Conservation (phyloP, 2,797 vertebrate species). For the Xenops minutus region DNA sequence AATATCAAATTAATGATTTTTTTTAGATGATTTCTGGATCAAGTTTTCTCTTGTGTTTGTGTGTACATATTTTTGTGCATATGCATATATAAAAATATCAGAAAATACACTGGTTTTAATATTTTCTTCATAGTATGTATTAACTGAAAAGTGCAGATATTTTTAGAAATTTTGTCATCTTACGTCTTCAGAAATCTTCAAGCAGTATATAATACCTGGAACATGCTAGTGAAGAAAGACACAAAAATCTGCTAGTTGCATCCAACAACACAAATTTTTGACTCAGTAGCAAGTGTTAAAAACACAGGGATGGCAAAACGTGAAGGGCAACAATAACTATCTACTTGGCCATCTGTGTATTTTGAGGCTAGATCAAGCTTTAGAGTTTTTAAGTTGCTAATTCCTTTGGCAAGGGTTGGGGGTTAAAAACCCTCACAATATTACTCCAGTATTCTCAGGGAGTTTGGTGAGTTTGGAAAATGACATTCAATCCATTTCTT, state of each 20-base stretch:
- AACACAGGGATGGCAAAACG: constrained; percentile 10
- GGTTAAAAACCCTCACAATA: background rate
- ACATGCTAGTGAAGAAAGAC: background rate
- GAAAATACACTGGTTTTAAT: background rate
- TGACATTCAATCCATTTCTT: background rate
- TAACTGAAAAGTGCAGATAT: background rate
- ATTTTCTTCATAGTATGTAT: background rate
- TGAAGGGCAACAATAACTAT: background rate
- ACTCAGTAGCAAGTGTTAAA: constrained; percentile 1
- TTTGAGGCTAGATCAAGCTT: constrained; percentile 21
- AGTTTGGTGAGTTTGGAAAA: background rate
- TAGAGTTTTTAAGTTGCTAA: background rate
- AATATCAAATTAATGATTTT: background rate
- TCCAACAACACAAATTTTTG: background rate
- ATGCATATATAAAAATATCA: background rate
- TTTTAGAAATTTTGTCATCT: background rate
- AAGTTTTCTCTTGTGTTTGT: background rate
- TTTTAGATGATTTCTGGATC: background rate
- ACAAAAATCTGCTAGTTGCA: background rate
- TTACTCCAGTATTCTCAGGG: background rate
- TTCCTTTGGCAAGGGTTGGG: background rate
- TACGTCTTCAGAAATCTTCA: background rate
- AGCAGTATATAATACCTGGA: background rate
- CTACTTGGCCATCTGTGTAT: background rate
- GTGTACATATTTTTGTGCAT: background rate